Conservation (phyloP, 2,888 invertebrate species). For the Acanthosepion pharaonis region DNA sequence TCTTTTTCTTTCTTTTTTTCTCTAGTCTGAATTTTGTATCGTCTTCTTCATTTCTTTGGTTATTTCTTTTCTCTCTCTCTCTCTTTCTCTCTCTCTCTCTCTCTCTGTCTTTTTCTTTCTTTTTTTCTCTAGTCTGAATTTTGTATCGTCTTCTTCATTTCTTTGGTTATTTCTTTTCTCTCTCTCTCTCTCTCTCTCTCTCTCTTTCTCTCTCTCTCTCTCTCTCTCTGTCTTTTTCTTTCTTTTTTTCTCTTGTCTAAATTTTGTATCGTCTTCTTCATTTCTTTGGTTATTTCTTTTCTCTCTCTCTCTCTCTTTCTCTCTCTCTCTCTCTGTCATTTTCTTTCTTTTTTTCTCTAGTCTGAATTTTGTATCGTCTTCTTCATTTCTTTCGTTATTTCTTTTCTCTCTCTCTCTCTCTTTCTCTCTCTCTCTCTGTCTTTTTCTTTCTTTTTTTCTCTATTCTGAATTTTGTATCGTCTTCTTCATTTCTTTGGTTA, state of each 20-base stretch:
- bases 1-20: too few species aligned
- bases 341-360: too few species aligned
- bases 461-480: not conserved
- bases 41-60: too few species aligned
- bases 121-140: too few species aligned
- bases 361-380: not conserved
- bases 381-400: not conserved
- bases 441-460: too few species aligned
- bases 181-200: not conserved
- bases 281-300: not conserved
- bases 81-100: not conserved
- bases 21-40: too few species aligned
- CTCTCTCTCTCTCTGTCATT: not conserved
- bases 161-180: not conserved
- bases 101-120: not conserved
- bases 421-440: not conserved
- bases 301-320: not conserved
- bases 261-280: not conserved
- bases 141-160: not conserved
- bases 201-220: not conserved
- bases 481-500: not conserved
- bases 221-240: not conserved
- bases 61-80: not conserved
- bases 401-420: not conserved
- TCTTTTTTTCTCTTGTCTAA: too few species aligned